Evolutionary conservation across 2,113 vertebrate genomes (phyloP), one percentile per base, ranked within the genome.

Genomic region (Apodemus sylvaticus): DNA sequence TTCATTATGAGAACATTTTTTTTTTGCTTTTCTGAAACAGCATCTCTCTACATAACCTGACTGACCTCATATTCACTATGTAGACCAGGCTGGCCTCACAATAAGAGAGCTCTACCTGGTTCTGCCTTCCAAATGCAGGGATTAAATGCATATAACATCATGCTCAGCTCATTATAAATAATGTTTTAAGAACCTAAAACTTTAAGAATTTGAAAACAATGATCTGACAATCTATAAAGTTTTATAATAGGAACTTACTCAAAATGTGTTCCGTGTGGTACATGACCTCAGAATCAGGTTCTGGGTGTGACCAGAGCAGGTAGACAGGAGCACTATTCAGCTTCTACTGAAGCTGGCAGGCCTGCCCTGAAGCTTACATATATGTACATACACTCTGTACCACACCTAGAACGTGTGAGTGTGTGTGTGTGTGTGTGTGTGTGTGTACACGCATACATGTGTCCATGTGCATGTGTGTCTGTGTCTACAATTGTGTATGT

Each of bases 171-270:
- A 55, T 11, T 79, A 53, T 53, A 2, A 53, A 36, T 17, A 36
- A 36, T 26, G 39, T 83, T 82, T 45, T 31, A 45, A 24, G 39
- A 89, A 79, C 79, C n/a, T 53, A 82, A 81, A 89, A 82, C 58
- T 60, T 62, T 34, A 78, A 70, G 36, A 77, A 83, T 58, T 34
- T 24, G 26, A 93, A 64, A 79, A 31, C 16, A 55, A 78, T 24
- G 5, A 16, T 77, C 78, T 70, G 58, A n/a, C 34, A 13, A 55
- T 4, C 7, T 5, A 68, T 5, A 68, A 17, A n/a, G 9, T n/a
- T 45, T 74, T 89, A 36, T 48, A 9, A 51, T 0, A 85, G 13
- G 36, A 86, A 55, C 51, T 74, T 9, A 60, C 53, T n/a, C 86
- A 90, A 95, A 68, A 13, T 26, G n/a, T 0, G 29, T 5, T 58